Evolutionary conservation across 2,113 vertebrate genomes (phyloP), one percentile per base, ranked within the genome.

Genomic region (Myotis davidii): DNA sequence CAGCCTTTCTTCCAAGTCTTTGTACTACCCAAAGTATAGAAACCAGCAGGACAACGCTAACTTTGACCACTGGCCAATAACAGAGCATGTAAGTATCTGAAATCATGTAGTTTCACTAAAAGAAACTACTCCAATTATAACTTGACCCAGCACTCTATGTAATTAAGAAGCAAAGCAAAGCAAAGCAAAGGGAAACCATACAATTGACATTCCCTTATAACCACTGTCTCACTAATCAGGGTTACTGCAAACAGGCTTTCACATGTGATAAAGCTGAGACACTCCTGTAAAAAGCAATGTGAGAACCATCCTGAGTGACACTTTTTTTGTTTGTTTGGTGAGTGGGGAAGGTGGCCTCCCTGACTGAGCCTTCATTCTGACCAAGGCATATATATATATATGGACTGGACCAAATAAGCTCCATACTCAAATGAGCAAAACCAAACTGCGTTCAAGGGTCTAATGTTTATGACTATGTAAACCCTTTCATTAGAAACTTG

Each of bases 81-180:
- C 9, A 94, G n/a, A 93, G 29, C 50, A 84, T 39, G 37, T 34
- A 83, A 81, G 27, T 90, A 96, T 70, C 82, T 83, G 64, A 96
- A 96, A 92, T 72, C 37, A 69, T 50, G 48, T 79, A 54, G 61
- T 87, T 91, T 96, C 85, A 97, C 17, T 23, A n/a, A 89, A 83
- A 95, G 64, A 52, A 52, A 87, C 10, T 42, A 29, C 29, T 84
- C n/a, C n/a, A 93, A 85, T 39, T 81, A 54, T 79, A 88, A 94
- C 37, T n/a, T 91, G 65, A 85, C 21, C 56, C 85, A 90, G 45
- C 21, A 88, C 2, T 78, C 70, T 39, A 77, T 39, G 29, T 21
- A 96, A 73, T 83, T 95, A 92, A 97, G 34, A 32, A 78, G 78
- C 61, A 92, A 64, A 92, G 21, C 54, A 61, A 90, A 73, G 37